These are phyloP conservation scores for Epinotia brunnichana DNA, from an alignment of 2,888 invertebrate species.

Conservation along the genomic window DNA sequence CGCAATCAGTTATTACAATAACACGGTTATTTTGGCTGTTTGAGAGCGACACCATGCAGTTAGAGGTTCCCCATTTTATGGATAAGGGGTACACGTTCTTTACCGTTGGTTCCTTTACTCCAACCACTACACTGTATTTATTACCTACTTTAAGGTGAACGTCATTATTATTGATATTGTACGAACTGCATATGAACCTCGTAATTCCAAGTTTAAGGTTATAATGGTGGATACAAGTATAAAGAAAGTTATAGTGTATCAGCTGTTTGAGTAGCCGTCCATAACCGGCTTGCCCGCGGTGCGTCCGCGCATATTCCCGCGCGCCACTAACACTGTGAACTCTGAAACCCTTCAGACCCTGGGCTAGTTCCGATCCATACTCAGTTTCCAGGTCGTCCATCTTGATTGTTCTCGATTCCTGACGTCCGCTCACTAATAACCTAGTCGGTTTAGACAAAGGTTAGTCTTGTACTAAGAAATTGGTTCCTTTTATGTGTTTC, in stretches of 20 bases:
- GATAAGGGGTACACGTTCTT: too few species aligned
- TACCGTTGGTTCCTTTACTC: too few species aligned
- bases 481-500: neutral
- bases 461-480: neutral
- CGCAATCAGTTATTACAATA: too few species aligned
- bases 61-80: too few species aligned
- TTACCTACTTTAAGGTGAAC: too few species aligned
- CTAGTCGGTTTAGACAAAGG: neutral
- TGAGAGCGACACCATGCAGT: too few species aligned
- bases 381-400: conserved; percentile 43
- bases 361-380: conserved; percentile 34
- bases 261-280: conserved; percentile 22
- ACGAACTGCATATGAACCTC: too few species aligned
- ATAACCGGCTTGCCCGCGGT: conserved; percentile 28
- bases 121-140: too few species aligned
- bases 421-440: conserved; percentile 9
- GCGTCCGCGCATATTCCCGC: conserved; percentile 40
- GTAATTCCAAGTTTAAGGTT: too few species aligned
- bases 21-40: too few species aligned
- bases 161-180: too few species aligned
- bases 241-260: conserved; percentile 21
- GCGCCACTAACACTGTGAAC: conserved; percentile 45
- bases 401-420: conserved; percentile 46
- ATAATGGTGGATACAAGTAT: neutral
- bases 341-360: conserved; percentile 39